A percentile compares a stretch with the other conserved stretches of the same genome.
phyloP scores from a whole-genome alignment of 2,797 vertebrate genomes.

The Chelon auratus region DNA sequence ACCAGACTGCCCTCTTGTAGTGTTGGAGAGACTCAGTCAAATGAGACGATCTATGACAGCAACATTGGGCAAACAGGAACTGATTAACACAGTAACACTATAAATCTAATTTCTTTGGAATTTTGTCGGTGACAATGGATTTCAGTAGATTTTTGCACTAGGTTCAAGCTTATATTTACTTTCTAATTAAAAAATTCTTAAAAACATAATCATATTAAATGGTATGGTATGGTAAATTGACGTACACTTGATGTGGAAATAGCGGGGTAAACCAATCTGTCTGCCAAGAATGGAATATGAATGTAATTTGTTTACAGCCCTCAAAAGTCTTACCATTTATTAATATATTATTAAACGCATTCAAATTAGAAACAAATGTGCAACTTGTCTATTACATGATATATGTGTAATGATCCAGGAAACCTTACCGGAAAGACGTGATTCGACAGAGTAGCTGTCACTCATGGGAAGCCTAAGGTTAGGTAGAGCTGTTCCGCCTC shows the following conservation, averaged over 20 bases:
- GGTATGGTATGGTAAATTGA: no score
- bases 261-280: neutral
- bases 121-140: neutral
- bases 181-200: neutral
- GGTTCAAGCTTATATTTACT: neutral
- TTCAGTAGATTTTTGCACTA: neutral
- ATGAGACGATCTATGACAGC: neutral
- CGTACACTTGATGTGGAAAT: slow-evolving; percentile 13
- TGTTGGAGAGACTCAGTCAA: neutral
- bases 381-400: neutral
- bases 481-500: slow-evolving; percentile 60
- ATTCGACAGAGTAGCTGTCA: slow-evolving; percentile 53
- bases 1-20: neutral
- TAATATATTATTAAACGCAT: neutral
- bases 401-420: neutral
- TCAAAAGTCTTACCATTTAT: neutral
- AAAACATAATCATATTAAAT: no score
- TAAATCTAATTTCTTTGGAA: neutral
- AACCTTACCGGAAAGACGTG: neutral
- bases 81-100: neutral
- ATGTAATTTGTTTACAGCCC: neutral
- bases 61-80: neutral
- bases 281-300: neutral
- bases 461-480: slow-evolving; percentile 40
- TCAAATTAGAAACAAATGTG: neutral